Evolutionary conservation across 2,113 vertebrate genomes (phyloP).

Genomic region (Epinephelus lanceolatus): DNA sequence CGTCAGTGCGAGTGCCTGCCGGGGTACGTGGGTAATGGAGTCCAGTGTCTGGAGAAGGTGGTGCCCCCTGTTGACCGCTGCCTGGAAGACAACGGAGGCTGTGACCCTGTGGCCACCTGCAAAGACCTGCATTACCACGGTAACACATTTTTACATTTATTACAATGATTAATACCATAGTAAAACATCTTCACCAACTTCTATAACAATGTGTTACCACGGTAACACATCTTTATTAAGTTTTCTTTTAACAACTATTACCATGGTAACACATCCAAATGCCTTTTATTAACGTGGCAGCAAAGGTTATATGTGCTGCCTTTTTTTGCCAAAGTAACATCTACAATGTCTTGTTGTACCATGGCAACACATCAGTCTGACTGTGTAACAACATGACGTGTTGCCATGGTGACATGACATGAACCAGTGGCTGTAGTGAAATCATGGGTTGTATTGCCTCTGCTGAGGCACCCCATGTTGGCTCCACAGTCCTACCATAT

Average conservation of each 20-base stretch:
- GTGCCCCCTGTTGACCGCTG: conserved; percentile 91
- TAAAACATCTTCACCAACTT: not conserved
- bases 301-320: no score
- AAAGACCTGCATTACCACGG: conserved; percentile 93
- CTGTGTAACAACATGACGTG: no score
- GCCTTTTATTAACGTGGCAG: no score
- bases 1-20: conserved; percentile 88
- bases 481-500: not conserved
- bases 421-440: not conserved
- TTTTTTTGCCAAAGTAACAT: no score
- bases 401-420: not conserved
- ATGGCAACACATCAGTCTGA: not conserved
- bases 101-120: conserved; percentile 89
- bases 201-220: not conserved
- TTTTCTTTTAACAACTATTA: not conserved
- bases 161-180: not conserved
- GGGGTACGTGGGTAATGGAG: conserved; percentile 91
- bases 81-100: conserved; percentile 87
- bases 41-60: conserved; percentile 90
- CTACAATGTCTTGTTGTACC: not conserved
- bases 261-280: not conserved
- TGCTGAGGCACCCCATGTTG: conserved; percentile 23
- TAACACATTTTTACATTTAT: conserved; percentile 56
- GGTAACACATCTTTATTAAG: not conserved
- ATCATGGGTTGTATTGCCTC: not conserved